Conservation (phyloP, 1,140 invertebrate species). For the Antheraea pernyi region DNA sequence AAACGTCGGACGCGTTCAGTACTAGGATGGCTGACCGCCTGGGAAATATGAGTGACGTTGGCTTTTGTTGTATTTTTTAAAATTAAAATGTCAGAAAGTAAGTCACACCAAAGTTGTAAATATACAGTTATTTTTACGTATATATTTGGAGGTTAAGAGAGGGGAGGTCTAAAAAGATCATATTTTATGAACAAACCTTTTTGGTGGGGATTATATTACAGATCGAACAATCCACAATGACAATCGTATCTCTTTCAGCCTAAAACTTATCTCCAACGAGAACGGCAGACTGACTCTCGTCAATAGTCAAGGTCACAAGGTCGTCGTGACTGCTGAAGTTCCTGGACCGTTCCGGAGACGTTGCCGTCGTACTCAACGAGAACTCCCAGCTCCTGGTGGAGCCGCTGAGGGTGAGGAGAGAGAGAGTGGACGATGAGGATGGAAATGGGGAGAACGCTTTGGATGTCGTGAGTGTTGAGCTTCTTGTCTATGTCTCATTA, state of each 20-base stretch:
- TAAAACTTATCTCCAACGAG: constrained; percentile 56
- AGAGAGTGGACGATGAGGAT: constrained; percentile 56
- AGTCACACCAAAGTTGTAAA: too few relatives aligned
- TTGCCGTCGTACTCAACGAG: constrained; percentile 92
- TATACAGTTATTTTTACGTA: too few relatives aligned
- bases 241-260: constrained; percentile 34
- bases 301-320: constrained; percentile 84
- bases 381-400: constrained; percentile 95
- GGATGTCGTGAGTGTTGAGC: constrained; percentile 44
- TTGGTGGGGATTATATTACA: too few relatives aligned
- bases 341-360: constrained; percentile 83
- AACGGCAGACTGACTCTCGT: constrained; percentile 76
- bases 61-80: too few relatives aligned
- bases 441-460: constrained; percentile 32
- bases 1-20: too few relatives aligned
- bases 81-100: too few relatives aligned
- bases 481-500: constrained; percentile 25
- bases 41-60: too few relatives aligned
- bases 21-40: too few relatives aligned
- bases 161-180: too few relatives aligned
- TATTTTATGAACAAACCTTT: too few relatives aligned
- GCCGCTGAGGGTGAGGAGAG: constrained; percentile 87
- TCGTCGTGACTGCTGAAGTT: constrained; percentile 85
- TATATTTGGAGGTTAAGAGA: too few relatives aligned
- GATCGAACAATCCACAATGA: too few relatives aligned